phyloP scores from a whole-genome alignment of 1,140 invertebrate genomes.

The Macrosteles quadrilineatus region DNA sequence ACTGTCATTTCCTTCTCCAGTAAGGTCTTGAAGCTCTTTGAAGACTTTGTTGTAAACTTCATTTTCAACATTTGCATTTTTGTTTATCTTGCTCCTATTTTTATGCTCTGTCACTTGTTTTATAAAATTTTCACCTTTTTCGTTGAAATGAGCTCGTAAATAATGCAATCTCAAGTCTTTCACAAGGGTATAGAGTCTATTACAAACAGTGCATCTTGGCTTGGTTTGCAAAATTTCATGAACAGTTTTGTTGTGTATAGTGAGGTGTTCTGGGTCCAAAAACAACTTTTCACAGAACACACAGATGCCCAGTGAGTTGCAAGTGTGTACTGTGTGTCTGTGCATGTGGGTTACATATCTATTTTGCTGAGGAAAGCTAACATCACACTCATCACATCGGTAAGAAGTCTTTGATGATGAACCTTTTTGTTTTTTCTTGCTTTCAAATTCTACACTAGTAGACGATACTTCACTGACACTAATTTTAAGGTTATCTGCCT shows the following conservation, averaged over 20 bases:
- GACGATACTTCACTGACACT: constrained; percentile 5
- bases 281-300: background rate
- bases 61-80: background rate
- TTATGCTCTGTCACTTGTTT: background rate
- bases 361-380: background rate
- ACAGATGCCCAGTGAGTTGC: background rate
- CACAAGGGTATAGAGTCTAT: background rate
- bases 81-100: background rate
- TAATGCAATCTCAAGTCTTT: constrained; percentile 3
- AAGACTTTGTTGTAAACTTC: constrained; percentile 13
- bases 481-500: background rate
- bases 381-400: background rate
- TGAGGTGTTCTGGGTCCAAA: background rate
- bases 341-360: background rate
- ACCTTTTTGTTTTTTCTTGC: background rate
- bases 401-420: background rate
- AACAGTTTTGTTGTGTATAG: background rate
- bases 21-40: background rate
- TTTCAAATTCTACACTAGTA: background rate
- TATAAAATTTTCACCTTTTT: background rate
- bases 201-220: background rate
- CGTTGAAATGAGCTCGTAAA: background rate
- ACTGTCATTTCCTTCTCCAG: constrained; percentile 19
- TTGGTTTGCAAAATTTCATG: background rate
- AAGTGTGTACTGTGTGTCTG: background rate